Percentiles rank a stretch among this genome's conserved stretches.
These are phyloP conservation scores for Oscheius sp. DNA, from an alignment of 1,140 invertebrate genomes.

Conservation along the genomic window DNA sequence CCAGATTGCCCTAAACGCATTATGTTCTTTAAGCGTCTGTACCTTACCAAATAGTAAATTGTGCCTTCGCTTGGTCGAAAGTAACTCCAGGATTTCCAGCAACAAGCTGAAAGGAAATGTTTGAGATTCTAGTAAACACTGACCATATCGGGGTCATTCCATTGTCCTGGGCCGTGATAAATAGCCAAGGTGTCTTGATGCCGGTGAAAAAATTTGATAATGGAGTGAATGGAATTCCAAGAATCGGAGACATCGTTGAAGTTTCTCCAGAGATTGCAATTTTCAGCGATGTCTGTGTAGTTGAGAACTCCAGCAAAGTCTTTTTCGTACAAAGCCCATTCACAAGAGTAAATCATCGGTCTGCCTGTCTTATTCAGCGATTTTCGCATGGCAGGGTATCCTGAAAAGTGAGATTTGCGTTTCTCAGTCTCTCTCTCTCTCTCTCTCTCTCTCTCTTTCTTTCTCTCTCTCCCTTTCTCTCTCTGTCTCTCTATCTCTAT, in stretches of 20 bases:
- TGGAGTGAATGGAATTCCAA: slow-evolving; percentile 80
- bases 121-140: not conserved
- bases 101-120: slow-evolving; percentile 67
- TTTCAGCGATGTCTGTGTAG: slow-evolving; percentile 78
- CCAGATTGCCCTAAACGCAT: slow-evolving; percentile 73
- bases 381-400: slow-evolving; percentile 82
- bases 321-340: slow-evolving; percentile 73
- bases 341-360: slow-evolving; percentile 93
- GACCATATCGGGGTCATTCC: slow-evolving; percentile 95
- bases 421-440: too few species aligned
- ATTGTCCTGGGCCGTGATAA: slow-evolving; percentile 88
- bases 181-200: slow-evolving; percentile 84
- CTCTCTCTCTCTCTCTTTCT: too few species aligned
- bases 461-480: too few species aligned
- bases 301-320: slow-evolving; percentile 67
- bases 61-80: slow-evolving; percentile 88
- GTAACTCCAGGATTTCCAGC: slow-evolving; percentile 93
- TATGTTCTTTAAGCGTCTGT: not conserved
- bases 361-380: slow-evolving; percentile 81
- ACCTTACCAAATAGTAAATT: slow-evolving; percentile 86
- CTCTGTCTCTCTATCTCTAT: too few species aligned
- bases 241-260: slow-evolving; percentile 85
- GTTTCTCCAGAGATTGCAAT: slow-evolving; percentile 94
- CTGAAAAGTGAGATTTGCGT: not conserved
- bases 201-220: slow-evolving; percentile 90